phyloP scores from a whole-genome alignment of 2,113 vertebrate genomes.

The Eolophus roseicapilla region DNA sequence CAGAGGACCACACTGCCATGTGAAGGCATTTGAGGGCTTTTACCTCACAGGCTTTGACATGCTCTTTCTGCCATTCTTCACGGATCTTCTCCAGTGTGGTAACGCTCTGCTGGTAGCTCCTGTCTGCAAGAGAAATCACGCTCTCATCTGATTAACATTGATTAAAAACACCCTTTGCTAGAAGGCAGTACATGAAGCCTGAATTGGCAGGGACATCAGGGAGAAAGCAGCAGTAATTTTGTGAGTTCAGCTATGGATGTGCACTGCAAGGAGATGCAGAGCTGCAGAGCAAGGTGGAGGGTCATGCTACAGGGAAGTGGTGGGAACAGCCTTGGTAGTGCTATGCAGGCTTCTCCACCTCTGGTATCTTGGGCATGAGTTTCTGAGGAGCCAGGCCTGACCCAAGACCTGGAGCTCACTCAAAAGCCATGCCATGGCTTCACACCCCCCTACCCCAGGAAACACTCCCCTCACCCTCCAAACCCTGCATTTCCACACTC shows the following conservation, averaged over 20 bases:
- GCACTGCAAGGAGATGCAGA: slow-evolving; percentile 39
- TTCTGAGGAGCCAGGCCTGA: no score
- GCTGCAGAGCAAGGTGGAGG: no score
- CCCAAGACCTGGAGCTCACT: no score
- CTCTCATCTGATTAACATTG: neutral
- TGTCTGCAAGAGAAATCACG: slow-evolving; percentile 71
- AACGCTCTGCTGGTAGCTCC: slow-evolving; percentile 77
- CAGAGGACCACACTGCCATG: accelerated
- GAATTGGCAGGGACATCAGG: neutral
- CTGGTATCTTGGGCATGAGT: no score
- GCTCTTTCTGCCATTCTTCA: slow-evolving; percentile 92
- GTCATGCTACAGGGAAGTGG: no score
- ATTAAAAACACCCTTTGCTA: accelerated
- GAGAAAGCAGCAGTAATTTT: neutral
- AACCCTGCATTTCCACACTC: no score
- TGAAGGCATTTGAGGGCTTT: neutral
- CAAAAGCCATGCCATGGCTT: no score
- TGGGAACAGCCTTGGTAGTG: no score
- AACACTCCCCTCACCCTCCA: no score
- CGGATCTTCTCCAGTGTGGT: slow-evolving; percentile 75
- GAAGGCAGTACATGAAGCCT: neutral
- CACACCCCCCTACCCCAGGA: no score
- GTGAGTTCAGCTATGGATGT: no score
- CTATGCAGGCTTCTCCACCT: no score
- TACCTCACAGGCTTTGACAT: slow-evolving; percentile 89